phyloP scores from a whole-genome alignment of 1,140 invertebrate genomes.

The Meloidogyne chitwoodi region DNA sequence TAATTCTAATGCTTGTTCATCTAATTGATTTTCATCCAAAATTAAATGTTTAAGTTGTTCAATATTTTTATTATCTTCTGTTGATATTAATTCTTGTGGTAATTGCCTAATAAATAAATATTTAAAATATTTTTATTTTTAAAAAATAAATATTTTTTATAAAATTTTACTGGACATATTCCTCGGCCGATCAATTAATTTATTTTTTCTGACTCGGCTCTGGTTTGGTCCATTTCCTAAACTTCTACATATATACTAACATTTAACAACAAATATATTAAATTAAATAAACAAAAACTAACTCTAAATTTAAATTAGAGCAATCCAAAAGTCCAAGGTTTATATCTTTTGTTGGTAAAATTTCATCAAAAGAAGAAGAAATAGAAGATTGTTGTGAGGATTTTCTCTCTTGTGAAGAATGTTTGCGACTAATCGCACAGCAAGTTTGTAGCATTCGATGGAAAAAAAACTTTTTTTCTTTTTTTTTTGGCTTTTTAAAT shows the following conservation, averaged over 20 bases:
- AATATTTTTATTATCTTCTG: constrained; percentile 1
- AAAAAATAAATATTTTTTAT: background rate
- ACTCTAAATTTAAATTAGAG: constrained; percentile 9
- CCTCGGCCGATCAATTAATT: background rate
- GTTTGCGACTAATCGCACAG: background rate
- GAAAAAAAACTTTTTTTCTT: background rate
- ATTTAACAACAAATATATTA: background rate
- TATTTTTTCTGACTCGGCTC: background rate
- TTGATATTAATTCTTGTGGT: constrained; percentile 8
- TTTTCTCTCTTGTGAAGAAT: background rate
- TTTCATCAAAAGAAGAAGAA: background rate
- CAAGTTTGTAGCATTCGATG: background rate
- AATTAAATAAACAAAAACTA: background rate
- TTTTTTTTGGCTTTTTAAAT: background rate
- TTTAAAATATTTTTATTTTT: background rate
- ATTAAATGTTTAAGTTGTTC: constrained; percentile 40
- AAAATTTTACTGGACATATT: background rate
- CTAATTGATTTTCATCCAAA: constrained; percentile 43
- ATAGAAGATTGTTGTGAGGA: background rate
- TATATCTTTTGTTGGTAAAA: background rate
- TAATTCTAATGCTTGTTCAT: constrained; percentile 32
- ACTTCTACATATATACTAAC: background rate
- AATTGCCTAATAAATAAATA: constrained; percentile 12
- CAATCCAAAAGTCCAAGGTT: background rate
- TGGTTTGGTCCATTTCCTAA: background rate